Conservation (phyloP, 2,888 invertebrate genomes). For the Acanthosepion esculentum region DNA sequence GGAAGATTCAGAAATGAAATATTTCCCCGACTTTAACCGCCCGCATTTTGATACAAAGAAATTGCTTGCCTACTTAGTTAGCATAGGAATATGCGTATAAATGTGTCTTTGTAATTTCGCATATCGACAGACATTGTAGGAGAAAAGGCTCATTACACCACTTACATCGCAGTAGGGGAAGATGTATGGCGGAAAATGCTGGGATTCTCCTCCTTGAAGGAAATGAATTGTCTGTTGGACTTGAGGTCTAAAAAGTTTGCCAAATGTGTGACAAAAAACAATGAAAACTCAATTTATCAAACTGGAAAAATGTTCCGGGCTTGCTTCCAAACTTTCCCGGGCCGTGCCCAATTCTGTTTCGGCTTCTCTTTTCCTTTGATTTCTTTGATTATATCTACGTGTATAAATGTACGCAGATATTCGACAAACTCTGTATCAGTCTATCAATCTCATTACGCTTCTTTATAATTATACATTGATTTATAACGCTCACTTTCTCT, state of each 20-base stretch:
- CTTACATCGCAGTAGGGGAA: background rate
- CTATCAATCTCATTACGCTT: background rate
- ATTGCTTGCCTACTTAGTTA: too few relatives aligned
- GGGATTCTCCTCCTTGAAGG: background rate
- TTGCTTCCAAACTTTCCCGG: background rate
- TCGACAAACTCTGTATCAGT: background rate
- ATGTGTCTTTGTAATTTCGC: background rate
- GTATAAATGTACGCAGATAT: background rate
- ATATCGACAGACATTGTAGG: background rate
- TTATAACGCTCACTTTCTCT: background rate
- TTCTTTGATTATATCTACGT: background rate
- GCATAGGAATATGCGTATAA: background rate
- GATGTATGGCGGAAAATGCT: background rate
- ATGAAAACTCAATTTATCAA: conserved; percentile 17
- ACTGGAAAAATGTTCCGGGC: background rate
- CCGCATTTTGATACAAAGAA: too few relatives aligned
- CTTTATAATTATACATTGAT: background rate
- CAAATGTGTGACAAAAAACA: conserved; percentile 33
- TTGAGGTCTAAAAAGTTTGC: background rate
- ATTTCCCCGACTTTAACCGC: background rate
- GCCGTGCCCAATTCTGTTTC: background rate
- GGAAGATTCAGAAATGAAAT: background rate
- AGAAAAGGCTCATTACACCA: background rate
- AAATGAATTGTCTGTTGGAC: conserved; percentile 8
- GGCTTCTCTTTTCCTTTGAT: background rate